phyloP scores from a whole-genome alignment of 2,113 vertebrate species.

The Balaeniceps rex region DNA sequence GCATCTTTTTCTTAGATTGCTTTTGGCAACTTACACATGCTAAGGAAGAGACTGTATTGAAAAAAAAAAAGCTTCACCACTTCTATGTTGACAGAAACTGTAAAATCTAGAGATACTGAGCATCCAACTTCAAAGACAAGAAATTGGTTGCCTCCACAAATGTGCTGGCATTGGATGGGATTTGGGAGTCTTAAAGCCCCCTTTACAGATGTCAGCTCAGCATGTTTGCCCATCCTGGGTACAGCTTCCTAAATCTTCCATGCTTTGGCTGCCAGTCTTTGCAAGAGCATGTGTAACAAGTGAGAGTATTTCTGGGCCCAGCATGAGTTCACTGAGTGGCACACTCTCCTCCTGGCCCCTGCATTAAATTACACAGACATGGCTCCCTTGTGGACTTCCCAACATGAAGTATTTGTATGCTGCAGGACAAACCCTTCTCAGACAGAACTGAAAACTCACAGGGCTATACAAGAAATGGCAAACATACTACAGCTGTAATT shows the following conservation, averaged over 20 bases:
- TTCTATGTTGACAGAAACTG: background rate
- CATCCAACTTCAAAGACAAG: background rate
- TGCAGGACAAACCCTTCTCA: background rate
- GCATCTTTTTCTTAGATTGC: background rate
- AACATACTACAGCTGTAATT: background rate
- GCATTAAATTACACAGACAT: background rate
- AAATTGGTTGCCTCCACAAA: background rate
- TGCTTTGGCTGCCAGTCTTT: background rate
- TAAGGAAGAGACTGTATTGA: background rate
- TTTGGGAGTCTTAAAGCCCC: background rate
- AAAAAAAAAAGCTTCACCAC: background rate
- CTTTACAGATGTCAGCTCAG: background rate
- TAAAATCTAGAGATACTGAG: background rate
- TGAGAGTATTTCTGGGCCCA: background rate
- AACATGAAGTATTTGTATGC: background rate
- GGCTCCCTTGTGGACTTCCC: background rate
- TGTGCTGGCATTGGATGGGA: background rate
- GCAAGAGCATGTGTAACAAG: rapidly evolving
- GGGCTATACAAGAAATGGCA: background rate
- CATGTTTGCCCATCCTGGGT: background rate
- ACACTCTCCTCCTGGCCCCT: background rate
- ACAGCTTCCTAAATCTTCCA: background rate
- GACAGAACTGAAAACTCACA: background rate
- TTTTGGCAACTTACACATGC: background rate
- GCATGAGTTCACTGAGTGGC: background rate